Evolutionary conservation across 1,140 invertebrate genomes (phyloP), one percentile per base, ranked within the genome.

Genomic region (Lepidotrigona ventralis): DNA sequence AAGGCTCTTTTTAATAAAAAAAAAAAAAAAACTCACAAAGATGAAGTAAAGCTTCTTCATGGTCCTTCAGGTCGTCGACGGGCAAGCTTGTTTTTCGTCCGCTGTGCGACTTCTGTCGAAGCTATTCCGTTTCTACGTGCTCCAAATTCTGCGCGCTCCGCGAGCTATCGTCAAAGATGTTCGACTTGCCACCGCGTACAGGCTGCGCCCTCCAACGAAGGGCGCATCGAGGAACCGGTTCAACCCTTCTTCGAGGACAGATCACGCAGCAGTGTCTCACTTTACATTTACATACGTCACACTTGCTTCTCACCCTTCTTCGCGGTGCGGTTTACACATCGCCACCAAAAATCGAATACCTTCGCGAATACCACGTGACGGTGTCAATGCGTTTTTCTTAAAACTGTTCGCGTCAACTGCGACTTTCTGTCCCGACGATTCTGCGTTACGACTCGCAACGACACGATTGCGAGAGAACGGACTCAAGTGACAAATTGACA

Each of bases 1-100:
- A 6, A 51, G 15, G 0, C 0, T 51, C 1, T 46, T 14, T 33
- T 9, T 33, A 33, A 33, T 33, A n/a, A 23, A 64, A 21, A 85
- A 56, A 56, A 56, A 54, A 54, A 56, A 26, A 66, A 23, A 86
- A 89, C 88, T 89, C 68, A 90, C 89, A 14, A 86, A 73, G 69
- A 89, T 56, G 78, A 89, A 33, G 78, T 80, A 88, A 19, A 73
- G 86, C 76, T 80, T 85, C 72, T 80, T 89, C 85, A 89, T 89
- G 79, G 39, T 89, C 70, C 76, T 79, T 66, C 56, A 51, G n/a
- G 63, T 64, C 66, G 69, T 68, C 26, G 51, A 68, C 74, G 73
- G 54, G 46, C 53, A 60, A 77, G 51, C 76, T 63, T 73, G 56
- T 76, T 19, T 21, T 17, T n/a, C 69, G 58, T 39, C 33, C 9